Base-by-base conservation (phyloP, 2,888 invertebrate species). In the Eremobia ochroleuca region DNA sequence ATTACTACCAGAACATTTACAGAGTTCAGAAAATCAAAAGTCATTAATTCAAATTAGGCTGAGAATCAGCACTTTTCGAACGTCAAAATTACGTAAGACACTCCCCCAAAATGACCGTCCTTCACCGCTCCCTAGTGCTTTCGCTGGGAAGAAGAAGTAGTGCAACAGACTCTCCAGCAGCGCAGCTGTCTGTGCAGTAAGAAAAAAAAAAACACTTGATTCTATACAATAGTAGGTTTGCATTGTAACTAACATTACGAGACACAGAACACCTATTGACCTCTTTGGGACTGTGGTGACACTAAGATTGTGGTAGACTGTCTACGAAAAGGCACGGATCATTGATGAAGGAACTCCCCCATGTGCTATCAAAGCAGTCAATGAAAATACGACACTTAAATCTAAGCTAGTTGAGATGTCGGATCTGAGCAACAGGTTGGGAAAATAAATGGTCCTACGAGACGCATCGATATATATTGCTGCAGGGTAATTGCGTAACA, bases 401-500 rank as follows among this genome's bases (percentile, higher is more conserved):
- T 31, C n/a, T 28, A 34, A 52, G 13, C 8, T n/a, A 43, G 28
- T 25, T 55, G 18, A 62, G 61, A 25, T 69, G 59, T 52, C 3
- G 28, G 46, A 71, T n/a, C 6, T 9, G 18, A 37, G 76, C 67
- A 81, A 79, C 79, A 81, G 58, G 81, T 81, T 52, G 25, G 25
- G n/a, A 18, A 64, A 40, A 46, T 37, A 11, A n/a, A 34, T 62
- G 37, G 62, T 79, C 61, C n/a, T 62, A 34, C 15, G 55, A 49
- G n/a, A 31, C 40, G 37, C 9, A 62, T 68, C 18, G 13, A n/a
- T n/a, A 21, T 6, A n/a, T n/a, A n/a, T n/a, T n/a, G n/a, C n/a
- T n/a, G n/a, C n/a, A n/a, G n/a, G n/a, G n/a, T n/a, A n/a, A n/a
- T n/a, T n/a, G n/a, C n/a, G n/a, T n/a, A n/a, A n/a, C n/a, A n/a